These are phyloP conservation scores for Clivina fossor DNA, from an alignment of 2,888 invertebrate genomes.

Conservation along the genomic window DNA sequence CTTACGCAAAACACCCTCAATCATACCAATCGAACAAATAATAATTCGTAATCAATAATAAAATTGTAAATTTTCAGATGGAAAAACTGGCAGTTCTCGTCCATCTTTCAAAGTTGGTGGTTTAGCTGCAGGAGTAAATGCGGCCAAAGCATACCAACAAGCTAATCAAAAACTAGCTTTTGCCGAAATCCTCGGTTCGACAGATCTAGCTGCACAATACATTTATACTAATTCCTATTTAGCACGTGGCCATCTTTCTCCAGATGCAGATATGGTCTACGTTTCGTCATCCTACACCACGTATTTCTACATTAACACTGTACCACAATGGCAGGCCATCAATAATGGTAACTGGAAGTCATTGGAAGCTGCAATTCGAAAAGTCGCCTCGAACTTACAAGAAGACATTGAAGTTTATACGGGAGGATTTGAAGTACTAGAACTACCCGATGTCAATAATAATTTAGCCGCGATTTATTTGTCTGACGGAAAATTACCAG, in stretches of 20 bases:
- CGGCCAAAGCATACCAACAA: constrained; percentile 39
- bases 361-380: constrained; percentile 48
- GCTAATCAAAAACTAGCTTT: constrained; percentile 43
- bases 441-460: constrained; percentile 48
- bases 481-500: constrained; percentile 49
- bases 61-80: constrained; percentile 3
- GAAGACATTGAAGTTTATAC: constrained; percentile 48
- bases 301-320: constrained; percentile 52
- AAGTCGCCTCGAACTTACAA: constrained; percentile 44
- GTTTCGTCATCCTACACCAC: constrained; percentile 50
- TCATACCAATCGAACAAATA: too few relatives aligned
- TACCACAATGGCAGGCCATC: constrained; percentile 53
- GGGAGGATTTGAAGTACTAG: constrained; percentile 49
- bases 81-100: constrained; percentile 1
- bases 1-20: too few relatives aligned
- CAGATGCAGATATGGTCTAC: constrained; percentile 53
- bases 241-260: constrained; percentile 52
- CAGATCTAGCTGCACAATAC: constrained; percentile 40
- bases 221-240: constrained; percentile 43
- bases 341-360: constrained; percentile 53
- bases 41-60: too few relatives aligned
- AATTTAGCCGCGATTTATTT: constrained; percentile 49
- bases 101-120: constrained; percentile 24
- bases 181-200: constrained; percentile 41
- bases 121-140: constrained; percentile 30